Conservation (phyloP, 2,797 vertebrate species). For the Merluccius polli region DNA sequence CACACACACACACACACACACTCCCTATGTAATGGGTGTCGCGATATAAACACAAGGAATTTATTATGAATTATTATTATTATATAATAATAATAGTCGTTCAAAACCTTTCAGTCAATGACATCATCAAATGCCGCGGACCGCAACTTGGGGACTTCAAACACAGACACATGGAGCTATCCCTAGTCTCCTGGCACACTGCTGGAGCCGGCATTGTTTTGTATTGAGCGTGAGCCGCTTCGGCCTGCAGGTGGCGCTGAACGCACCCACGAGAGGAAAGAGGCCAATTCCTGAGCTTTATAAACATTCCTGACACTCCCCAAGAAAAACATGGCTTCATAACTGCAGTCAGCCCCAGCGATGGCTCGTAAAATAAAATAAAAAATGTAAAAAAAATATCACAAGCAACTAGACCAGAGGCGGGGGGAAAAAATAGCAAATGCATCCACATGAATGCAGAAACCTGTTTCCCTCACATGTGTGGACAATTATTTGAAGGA, state of each 20-base stretch:
- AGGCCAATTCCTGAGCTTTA: constrained; percentile 44
- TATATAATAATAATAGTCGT: not conserved
- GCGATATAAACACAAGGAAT: not conserved
- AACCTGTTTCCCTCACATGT: not conserved
- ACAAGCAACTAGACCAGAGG: not conserved
- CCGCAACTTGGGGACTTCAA: too few relatives aligned
- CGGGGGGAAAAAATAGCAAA: not conserved
- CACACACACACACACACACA: constrained; percentile 2
- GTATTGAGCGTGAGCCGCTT: not conserved
- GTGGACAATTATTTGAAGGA: not conserved
- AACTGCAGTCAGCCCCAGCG: constrained; percentile 59
- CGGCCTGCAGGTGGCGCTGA: constrained; percentile 66
- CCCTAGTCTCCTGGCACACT: too few relatives aligned
- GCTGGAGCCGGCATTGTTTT: too few relatives aligned
- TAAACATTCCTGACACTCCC: constrained; percentile 58
- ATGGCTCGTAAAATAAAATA: constrained; percentile 13
- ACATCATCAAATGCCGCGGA: not conserved
- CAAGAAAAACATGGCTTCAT: constrained; percentile 40
- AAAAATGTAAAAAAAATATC: not conserved
- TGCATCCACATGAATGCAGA: not conserved
- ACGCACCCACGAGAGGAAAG: constrained; percentile 23
- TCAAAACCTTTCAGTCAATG: not conserved
- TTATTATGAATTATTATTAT: not conserved
- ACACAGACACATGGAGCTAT: not conserved
- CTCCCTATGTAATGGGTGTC: not conserved